Evolutionary conservation across 2,888 invertebrate genomes (phyloP).

Genomic region (Dendrolimus pini): DNA sequence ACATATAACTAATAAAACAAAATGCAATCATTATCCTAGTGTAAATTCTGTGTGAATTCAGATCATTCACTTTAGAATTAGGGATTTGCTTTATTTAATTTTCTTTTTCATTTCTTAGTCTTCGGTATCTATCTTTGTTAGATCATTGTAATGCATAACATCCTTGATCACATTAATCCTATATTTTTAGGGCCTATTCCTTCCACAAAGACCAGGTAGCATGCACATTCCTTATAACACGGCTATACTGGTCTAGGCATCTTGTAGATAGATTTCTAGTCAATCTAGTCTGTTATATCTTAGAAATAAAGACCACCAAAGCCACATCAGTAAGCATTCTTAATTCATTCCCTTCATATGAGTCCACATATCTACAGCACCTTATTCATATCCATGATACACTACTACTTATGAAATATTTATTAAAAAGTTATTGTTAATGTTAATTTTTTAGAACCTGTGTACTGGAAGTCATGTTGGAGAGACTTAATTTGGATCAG

Average conservation of each 20-base stretch:
- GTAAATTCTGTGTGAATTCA: not conserved
- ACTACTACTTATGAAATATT: not conserved
- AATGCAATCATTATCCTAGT: not conserved
- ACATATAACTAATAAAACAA: too few relatives aligned
- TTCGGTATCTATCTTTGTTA: too few relatives aligned
- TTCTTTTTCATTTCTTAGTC: too few relatives aligned
- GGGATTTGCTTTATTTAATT: too few relatives aligned
- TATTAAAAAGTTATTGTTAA: not conserved
- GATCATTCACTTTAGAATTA: too few relatives aligned
- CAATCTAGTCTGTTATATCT: too few relatives aligned
- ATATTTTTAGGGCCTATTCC: not conserved
- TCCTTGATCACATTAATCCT: not conserved
- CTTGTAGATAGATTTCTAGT: too few relatives aligned
- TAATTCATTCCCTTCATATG: too few relatives aligned
- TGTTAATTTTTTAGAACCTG: constrained; percentile 70
- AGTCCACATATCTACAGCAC: not conserved
- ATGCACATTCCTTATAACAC: too few relatives aligned
- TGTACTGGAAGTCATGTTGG: constrained; percentile 83
- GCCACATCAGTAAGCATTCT: too few relatives aligned
- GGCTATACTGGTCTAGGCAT: too few relatives aligned
- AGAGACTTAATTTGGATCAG: constrained; percentile 90
- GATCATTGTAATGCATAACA: not conserved
- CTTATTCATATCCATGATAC: not conserved
- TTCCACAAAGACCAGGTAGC: not conserved
- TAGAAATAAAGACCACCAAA: too few relatives aligned